Evolutionary conservation across 2,797 vertebrate species (phyloP).

Genomic region (Pachyuromys duprasi): DNA sequence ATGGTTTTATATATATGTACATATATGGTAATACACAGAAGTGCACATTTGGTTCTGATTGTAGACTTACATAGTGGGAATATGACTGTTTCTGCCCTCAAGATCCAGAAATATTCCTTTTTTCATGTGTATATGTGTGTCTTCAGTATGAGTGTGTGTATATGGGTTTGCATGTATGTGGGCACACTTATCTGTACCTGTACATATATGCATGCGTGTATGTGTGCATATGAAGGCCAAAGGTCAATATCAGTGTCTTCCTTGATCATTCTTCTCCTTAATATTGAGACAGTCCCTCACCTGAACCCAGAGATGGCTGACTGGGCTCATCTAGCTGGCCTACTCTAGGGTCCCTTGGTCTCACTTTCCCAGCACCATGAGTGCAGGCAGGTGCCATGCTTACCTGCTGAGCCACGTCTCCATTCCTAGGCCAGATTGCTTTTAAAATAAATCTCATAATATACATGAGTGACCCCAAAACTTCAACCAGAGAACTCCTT

Average conservation of each 20-base stretch:
- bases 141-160: background rate
- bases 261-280: background rate
- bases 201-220: background rate
- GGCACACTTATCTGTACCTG: background rate
- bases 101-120: conserved; percentile 29
- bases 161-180: background rate
- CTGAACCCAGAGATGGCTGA: background rate
- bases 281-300: background rate
- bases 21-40: background rate
- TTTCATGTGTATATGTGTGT: background rate
- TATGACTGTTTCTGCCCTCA: conserved; percentile 20
- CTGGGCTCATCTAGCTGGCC: background rate
- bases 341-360: background rate
- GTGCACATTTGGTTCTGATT: background rate
- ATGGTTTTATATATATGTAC: too few species aligned
- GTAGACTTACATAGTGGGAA: background rate
- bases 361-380: too few species aligned
- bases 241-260: background rate
- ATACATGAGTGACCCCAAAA: too few species aligned
- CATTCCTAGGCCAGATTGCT: background rate
- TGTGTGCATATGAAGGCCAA: background rate
- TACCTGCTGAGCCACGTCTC: background rate
- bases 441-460: conserved; percentile 53
- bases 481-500: too few species aligned
- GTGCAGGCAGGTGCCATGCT: background rate